phyloP scores from a whole-genome alignment of 2,797 vertebrate species.

The Balearica regulorum region DNA sequence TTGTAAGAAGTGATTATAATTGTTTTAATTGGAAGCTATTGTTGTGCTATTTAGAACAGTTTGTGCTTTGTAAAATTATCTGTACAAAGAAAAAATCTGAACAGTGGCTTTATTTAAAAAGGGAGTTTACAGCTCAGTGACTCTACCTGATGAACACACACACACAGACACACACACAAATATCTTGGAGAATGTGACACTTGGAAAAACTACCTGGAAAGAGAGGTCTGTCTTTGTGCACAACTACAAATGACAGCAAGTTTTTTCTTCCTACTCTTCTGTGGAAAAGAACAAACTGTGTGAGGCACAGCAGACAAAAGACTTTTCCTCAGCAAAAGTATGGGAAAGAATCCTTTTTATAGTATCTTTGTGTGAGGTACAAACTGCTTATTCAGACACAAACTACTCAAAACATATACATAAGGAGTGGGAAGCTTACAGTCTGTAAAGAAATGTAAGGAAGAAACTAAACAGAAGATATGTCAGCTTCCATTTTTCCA shows the following conservation, averaged over 20 bases:
- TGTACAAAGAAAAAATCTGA: background rate
- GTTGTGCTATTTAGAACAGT: background rate
- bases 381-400: background rate
- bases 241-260: background rate
- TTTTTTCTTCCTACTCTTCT: background rate
- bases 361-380: background rate
- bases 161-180: background rate
- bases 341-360: background rate
- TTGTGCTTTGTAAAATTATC: background rate
- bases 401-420: background rate
- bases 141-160: background rate
- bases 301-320: background rate
- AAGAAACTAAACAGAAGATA: background rate
- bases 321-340: background rate
- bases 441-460: background rate
- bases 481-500: background rate
- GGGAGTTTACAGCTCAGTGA: background rate
- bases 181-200: background rate
- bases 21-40: constrained; percentile 25
- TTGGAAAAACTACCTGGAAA: background rate
- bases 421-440: background rate
- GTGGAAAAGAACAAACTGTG: background rate
- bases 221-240: background rate
- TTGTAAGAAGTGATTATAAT: constrained; percentile 1
- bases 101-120: background rate